Conservation (phyloP, 2,113 vertebrate species). For the Leptodactylus fuscus region DNA sequence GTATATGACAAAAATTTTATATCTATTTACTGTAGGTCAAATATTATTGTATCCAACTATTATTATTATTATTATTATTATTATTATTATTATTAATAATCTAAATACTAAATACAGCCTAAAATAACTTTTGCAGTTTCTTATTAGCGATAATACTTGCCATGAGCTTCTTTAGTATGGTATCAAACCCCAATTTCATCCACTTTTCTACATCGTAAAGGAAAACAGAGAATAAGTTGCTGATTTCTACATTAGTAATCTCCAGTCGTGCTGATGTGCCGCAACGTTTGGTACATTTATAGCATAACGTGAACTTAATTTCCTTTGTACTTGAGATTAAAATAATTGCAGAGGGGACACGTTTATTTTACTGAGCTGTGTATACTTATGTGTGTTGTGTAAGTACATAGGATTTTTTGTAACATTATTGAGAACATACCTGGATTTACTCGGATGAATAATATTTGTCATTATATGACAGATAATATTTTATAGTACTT, state of each 20-base stretch:
- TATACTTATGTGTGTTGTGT: too few relatives aligned
- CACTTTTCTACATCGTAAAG: not conserved
- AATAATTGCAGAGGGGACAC: not conserved
- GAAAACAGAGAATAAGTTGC: not conserved
- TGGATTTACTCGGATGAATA: not conserved
- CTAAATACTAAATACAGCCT: too few relatives aligned
- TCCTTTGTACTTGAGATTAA: not conserved
- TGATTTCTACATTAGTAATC: not conserved
- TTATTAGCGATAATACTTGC: not conserved
- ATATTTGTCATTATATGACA: too few relatives aligned
- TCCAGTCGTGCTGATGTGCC: slow-evolving; percentile 4
- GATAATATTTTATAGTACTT: too few relatives aligned
- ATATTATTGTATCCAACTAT: too few relatives aligned
- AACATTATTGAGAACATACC: not conserved
- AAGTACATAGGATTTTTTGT: too few relatives aligned
- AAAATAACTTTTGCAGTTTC: not conserved
- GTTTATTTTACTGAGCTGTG: not conserved
- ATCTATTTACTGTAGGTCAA: too few relatives aligned
- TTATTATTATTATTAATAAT: too few relatives aligned
- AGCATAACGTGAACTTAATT: not conserved
- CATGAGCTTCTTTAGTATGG: not conserved
- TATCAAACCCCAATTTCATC: not conserved
- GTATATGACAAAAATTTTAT: too few relatives aligned
- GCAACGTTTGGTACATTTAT: not conserved
- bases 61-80: too few relatives aligned